Evolutionary conservation across 2,113 vertebrate species (phyloP).

Genomic region (Bothrops jararaca): DNA sequence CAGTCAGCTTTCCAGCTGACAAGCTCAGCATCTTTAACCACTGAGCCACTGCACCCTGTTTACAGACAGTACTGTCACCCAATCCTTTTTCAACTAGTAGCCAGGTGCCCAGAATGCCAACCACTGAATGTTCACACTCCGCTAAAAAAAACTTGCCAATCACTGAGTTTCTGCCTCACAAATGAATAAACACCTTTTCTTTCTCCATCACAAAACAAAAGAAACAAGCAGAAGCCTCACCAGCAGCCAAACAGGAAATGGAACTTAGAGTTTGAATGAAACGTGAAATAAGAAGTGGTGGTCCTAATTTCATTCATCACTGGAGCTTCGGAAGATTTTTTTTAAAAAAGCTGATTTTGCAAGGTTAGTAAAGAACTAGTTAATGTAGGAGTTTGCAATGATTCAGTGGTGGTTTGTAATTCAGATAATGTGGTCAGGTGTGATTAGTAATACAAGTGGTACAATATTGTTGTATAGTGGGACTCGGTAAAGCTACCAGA

Average conservation of each 20-base stretch:
- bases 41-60: not conserved
- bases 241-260: not conserved
- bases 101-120: not conserved
- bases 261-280: not conserved
- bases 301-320: not conserved
- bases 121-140: not conserved
- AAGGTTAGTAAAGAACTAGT: not conserved
- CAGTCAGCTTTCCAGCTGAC: not conserved
- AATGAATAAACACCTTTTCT: not conserved
- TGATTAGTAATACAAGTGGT: not conserved
- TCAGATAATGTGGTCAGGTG: not conserved
- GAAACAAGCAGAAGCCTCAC: not conserved
- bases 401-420: not conserved
- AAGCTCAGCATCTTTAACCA: not conserved
- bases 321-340: not conserved
- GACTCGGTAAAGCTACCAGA: not conserved
- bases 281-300: not conserved
- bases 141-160: not conserved
- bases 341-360: not conserved
- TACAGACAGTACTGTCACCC: not conserved
- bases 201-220: not conserved
- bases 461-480: not conserved
- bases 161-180: not conserved
- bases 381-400: not conserved
- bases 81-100: not conserved